Percentiles rank a stretch among this genome's conserved stretches.
Conservation (phyloP, 2,113 vertebrate species). For the Anhinga anhinga region DNA sequence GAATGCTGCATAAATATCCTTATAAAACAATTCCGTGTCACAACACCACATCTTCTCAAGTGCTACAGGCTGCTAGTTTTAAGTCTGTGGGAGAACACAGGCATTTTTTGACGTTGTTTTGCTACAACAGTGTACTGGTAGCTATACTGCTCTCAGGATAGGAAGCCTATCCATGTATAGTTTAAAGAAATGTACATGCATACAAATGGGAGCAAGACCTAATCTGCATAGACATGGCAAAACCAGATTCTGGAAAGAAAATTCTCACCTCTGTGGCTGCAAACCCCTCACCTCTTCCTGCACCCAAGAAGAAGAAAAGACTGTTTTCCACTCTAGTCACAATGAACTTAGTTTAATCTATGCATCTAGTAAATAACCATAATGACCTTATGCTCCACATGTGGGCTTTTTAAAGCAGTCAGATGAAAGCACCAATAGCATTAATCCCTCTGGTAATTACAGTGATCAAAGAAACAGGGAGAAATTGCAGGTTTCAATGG, state of each 20-base stretch:
- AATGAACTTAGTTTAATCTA: background rate
- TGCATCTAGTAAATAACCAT: background rate
- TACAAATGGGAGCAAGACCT: background rate
- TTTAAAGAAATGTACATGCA: background rate
- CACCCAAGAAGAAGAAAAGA: background rate
- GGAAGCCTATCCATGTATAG: background rate
- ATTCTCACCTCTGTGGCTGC: background rate
- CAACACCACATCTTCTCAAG: background rate
- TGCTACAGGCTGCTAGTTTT: background rate
- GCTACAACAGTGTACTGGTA: background rate
- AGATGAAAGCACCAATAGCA: background rate
- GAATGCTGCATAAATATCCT: background rate
- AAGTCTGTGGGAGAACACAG: background rate
- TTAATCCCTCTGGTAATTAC: background rate
- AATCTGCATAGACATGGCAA: background rate
- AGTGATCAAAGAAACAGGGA: constrained; percentile 6
- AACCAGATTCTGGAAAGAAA: background rate
- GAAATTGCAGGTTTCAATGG: background rate
- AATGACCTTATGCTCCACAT: background rate
- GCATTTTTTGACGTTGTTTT: background rate
- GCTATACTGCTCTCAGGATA: background rate
- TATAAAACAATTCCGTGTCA: background rate
- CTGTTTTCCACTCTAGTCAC: background rate
- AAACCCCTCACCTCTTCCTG: rapidly evolving
- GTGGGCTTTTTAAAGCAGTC: background rate